Conservation (phyloP, 2,888 invertebrate species). For the Mythimna albipuncta region DNA sequence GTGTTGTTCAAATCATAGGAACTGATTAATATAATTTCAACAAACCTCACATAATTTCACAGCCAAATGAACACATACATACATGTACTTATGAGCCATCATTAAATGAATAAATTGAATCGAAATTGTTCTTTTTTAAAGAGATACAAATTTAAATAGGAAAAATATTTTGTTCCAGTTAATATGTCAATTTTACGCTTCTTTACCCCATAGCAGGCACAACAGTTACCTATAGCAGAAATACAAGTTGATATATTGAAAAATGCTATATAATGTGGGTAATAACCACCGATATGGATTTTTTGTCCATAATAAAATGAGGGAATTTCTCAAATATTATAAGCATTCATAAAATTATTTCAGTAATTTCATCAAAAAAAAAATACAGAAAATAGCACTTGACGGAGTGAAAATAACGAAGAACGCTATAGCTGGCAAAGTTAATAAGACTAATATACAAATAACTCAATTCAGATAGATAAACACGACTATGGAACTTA, state of each 20-base stretch:
- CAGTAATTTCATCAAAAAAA: no score
- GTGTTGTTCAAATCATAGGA: neutral
- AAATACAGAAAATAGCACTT: no score
- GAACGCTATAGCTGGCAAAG: no score
- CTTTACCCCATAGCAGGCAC: no score
- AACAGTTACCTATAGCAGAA: neutral
- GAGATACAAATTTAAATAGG: neutral
- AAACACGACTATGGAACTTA: no score
- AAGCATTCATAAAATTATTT: no score
- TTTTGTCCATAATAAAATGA: no score
- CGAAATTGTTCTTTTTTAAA: constrained; percentile 11
- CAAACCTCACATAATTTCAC: constrained; percentile 8
- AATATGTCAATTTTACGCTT: neutral
- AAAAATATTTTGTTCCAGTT: neutral
- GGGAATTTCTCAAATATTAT: no score
- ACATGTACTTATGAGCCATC: neutral
- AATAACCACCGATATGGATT: no score
- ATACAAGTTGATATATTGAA: neutral
- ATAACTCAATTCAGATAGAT: no score
- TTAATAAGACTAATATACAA: no score
- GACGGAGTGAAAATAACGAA: no score
- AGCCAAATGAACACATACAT: constrained; percentile 16
- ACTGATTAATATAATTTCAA: neutral
- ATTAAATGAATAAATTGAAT: neutral
- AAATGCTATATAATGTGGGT: neutral